Evolutionary conservation across 2,797 vertebrate species (phyloP).

Genomic region (Trachops cirrhosus): DNA sequence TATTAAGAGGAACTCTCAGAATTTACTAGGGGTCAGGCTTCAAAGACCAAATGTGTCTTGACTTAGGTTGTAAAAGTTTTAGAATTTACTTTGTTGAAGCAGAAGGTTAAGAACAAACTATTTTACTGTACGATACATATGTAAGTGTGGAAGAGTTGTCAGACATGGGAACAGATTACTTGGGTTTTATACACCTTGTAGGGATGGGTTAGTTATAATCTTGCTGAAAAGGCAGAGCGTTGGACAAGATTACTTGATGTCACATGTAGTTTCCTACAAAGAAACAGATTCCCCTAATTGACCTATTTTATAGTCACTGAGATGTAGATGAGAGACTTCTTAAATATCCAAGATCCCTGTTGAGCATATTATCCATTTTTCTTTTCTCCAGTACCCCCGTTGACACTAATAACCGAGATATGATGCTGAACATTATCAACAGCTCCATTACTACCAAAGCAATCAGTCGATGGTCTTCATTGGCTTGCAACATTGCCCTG

Average conservation of each 20-base stretch:
- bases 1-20: not conserved
- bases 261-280: not conserved
- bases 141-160: not conserved
- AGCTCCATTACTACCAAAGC: slow-evolving; percentile 96
- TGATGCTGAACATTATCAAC: slow-evolving; percentile 95
- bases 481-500: slow-evolving; percentile 94
- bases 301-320: not conserved
- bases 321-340: not conserved
- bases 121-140: not conserved
- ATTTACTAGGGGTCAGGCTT: not conserved
- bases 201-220: not conserved
- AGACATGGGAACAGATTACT: not conserved
- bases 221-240: not conserved
- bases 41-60: not conserved
- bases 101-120: not conserved
- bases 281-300: not conserved
- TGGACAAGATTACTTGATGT: not conserved
- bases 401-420: slow-evolving; percentile 88
- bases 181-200: not conserved
- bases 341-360: not conserved
- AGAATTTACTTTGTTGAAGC: not conserved
- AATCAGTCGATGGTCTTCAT: slow-evolving; percentile 90
- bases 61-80: not conserved
- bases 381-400: slow-evolving; percentile 87
- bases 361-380: not conserved